Evolutionary conservation across 64 coral and sea anemone genomes (phyloP), one percentile per base, ranked within the genome.

Genomic region (Stichodactyla helianthus): DNA sequence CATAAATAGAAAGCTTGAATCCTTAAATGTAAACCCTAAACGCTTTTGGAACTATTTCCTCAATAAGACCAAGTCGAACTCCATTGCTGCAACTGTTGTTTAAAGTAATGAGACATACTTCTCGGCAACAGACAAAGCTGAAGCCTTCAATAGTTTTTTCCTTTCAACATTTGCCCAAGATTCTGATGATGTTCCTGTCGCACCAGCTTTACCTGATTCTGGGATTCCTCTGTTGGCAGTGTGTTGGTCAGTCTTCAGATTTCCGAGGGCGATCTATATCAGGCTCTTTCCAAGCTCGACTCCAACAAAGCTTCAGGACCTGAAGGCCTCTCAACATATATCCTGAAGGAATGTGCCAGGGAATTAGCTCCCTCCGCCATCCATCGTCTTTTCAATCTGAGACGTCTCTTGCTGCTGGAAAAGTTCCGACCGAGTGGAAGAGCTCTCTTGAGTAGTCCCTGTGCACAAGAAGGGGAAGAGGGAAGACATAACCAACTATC

Each of bases 361-460:
- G 86, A 88, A 88, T 15, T 79, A 17, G 44, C 77, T 50, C 88
- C 88, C 25, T 89, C 88, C n/a, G n/a, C n/a, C 65, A 22, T 84
- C 44, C 84, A 81, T 26, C 1, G 20, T 18, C 80, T 84, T 35
- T 84, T 89, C 62, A 89, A 84, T 71, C 51, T 71, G n/a, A n/a
- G n/a, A n/a, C n/a, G 65, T 89, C 88, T 57, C 59, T 84, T 27
- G 52, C 51, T 11, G 22, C 56, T 9, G 88, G 81, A 58, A 71
- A 77, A 77, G 58, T 89, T 71, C 82, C 88, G 14, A 55, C 62
- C 51, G 52, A 88, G 79, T 79, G 71, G 86, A 79, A 88, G 68
- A 52, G 56, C 10, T 51, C 86, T 20, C 53, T 88, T n/a, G n/a
- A 54, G 68, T 89, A 5, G 35, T 89, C 17, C 88, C 88, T 22